Evolutionary conservation across 2,888 invertebrate genomes (phyloP).

Genomic region (Cyaniris semiargus): DNA sequence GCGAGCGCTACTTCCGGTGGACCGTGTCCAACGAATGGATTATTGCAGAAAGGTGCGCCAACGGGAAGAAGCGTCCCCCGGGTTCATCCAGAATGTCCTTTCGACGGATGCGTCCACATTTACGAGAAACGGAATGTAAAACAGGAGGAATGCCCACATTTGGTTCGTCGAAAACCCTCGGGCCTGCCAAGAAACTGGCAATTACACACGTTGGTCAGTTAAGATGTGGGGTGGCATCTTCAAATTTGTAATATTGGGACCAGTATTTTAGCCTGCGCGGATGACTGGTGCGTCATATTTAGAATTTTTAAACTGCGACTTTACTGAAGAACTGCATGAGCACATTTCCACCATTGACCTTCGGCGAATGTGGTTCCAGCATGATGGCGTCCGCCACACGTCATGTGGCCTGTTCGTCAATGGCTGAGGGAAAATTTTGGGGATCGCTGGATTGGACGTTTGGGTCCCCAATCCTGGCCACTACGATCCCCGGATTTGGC

Average conservation of each 20-base stretch:
- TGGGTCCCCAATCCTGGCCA: constrained; percentile 19
- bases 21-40: too few relatives aligned
- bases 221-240: constrained; percentile 35
- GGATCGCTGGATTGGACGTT: constrained; percentile 22
- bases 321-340: background rate
- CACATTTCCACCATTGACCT: background rate
- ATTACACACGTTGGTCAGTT: constrained; percentile 30
- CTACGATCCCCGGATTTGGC: constrained; percentile 1
- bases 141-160: constrained; percentile 34
- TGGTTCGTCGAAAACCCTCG: constrained; percentile 34
- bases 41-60: too few relatives aligned
- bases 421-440: constrained; percentile 9
- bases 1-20: constrained; percentile 34
- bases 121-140: constrained; percentile 38
- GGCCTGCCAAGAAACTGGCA: constrained; percentile 25
- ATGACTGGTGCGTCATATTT: constrained; percentile 24
- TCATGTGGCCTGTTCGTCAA: constrained; percentile 5
- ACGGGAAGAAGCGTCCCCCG: constrained; percentile 11
- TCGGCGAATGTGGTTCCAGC: constrained; percentile 36
- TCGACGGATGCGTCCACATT: constrained; percentile 39
- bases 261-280: constrained; percentile 7
- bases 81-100: constrained; percentile 33
- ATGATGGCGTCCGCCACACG: constrained; percentile 36
- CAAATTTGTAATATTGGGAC: constrained; percentile 30
- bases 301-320: constrained; percentile 12